Percentiles rank a stretch among this genome's conserved stretches.
These are phyloP conservation scores for Monomorium pharaonis DNA, from an alignment of 1,140 invertebrate species.

Conservation along the genomic window DNA sequence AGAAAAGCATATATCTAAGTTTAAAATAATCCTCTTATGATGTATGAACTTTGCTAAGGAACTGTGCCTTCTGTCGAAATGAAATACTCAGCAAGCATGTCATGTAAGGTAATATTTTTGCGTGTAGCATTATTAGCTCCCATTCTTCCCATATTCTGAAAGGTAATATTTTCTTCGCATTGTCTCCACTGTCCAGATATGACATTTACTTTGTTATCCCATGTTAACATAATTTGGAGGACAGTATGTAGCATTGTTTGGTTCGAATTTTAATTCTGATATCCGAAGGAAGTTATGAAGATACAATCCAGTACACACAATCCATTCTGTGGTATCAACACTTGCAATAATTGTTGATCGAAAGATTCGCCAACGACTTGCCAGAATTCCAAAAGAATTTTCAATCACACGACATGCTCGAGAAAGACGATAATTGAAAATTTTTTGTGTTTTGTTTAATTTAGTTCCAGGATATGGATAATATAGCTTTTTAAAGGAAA, in stretches of 20 bases:
- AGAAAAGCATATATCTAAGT: too few relatives aligned
- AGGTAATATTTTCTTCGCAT: not conserved
- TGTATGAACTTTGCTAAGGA: not conserved
- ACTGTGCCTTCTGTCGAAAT: not conserved
- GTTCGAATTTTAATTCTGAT: not conserved
- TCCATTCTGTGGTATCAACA: conserved; percentile 2
- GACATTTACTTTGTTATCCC: not conserved
- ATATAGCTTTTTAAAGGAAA: not conserved
- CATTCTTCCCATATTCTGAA: not conserved
- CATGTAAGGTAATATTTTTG: not conserved
- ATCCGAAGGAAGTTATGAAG: not conserved
- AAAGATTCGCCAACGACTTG: conserved; percentile 5
- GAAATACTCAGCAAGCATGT: not conserved
- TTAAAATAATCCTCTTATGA: not conserved
- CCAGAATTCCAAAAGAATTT: not conserved
- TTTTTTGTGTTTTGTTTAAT: not conserved
- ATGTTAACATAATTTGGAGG: not conserved
- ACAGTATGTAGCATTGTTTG: not conserved
- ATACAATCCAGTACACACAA: not conserved
- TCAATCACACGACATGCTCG: not conserved
- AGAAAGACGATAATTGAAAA: not conserved
- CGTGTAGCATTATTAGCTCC: conserved; percentile 1
- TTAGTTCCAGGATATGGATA: not conserved
- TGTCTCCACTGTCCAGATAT: not conserved
- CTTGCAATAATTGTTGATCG: not conserved